Evolutionary conservation across 2,888 invertebrate genomes (phyloP), one percentile per base, ranked within the genome.

Genomic region (Phasia obesa): DNA sequence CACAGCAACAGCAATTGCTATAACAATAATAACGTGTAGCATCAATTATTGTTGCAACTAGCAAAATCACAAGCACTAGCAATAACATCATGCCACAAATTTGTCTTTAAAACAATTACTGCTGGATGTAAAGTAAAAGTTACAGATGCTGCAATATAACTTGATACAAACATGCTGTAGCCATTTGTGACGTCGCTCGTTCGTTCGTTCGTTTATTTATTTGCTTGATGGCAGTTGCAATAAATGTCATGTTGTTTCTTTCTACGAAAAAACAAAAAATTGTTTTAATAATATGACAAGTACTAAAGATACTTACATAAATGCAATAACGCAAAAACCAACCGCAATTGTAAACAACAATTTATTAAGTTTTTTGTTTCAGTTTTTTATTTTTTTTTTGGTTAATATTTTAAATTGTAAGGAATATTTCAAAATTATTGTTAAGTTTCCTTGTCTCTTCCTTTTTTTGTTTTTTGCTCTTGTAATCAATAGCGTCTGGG

Each of bases 321-420:
- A 70, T 17, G 31, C 11, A 62, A 70, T 49, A 70, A 79, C 67
- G 65, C 64, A 57, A 65, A 25, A 55, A 47, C 47, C 31, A 59
- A 73, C 83, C 83, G 44, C 79, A 83, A 71, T 75, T 83, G 73
- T 74, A 77, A 73, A 73, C 60, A 62, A 74, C 51, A 78, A 82
- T 79, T 79, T 83, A 79, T 75, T 53, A 77, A 55, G 35, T 62
- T 57, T 70, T 35, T 35, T 11, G 11, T 11, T 11, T 35, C 35
- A 11, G 35, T 35, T 35, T 35, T n/a, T 35, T 35, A 11, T 70
- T 44, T 31, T 44, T 55, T 53, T 31, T 53, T 4, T 62, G 25
- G 11, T 64, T 51, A 44, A 17, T 15, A 70, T 31, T 64, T 65
- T 65, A 59, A 65, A 59, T 57, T 62, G 35, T 49, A 38, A 55